phyloP scores from a whole-genome alignment of 2,888 invertebrate genomes.

The Eretmocerus hayati region DNA sequence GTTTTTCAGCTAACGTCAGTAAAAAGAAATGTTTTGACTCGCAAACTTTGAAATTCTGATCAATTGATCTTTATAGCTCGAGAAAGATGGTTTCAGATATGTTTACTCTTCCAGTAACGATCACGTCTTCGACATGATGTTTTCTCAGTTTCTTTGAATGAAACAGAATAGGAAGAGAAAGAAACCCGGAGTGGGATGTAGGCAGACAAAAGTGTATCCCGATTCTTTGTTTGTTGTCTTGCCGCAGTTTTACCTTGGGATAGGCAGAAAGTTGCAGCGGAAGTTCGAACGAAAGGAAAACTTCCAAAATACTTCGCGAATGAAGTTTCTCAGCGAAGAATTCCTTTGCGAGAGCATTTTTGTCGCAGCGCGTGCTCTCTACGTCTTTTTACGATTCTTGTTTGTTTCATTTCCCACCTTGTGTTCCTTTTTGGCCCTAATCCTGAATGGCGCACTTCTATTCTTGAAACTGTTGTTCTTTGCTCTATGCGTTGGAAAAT shows the following conservation, averaged over 20 bases:
- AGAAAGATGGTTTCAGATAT: not conserved
- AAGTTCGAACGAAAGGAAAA: conserved; percentile 22
- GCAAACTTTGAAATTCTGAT: no score
- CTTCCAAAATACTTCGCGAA: conserved; percentile 15
- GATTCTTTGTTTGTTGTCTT: conserved; percentile 15
- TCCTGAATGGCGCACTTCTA: conserved; percentile 6
- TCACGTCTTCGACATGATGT: not conserved
- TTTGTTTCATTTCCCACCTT: not conserved
- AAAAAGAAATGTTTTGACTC: no score
- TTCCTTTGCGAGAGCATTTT: conserved; percentile 18
- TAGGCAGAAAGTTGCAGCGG: conserved; percentile 4
- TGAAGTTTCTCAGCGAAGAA: conserved; percentile 13
- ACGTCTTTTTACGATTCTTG: conserved; percentile 5
- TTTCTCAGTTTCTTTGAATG: not conserved
- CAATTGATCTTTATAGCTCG: not conserved
- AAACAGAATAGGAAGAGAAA: not conserved
- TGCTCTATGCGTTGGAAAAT: not conserved
- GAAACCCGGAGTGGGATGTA: not conserved
- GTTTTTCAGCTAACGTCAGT: no score
- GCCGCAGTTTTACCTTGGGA: not conserved
- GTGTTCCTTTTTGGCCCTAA: not conserved
- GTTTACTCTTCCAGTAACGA: not conserved
- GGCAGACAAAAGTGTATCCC: not conserved
- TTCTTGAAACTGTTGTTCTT: conserved; percentile 1
- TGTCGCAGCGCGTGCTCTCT: not conserved